Conservation (phyloP, 2,888 invertebrate species). For the Lumbricus terrestris region DNA sequence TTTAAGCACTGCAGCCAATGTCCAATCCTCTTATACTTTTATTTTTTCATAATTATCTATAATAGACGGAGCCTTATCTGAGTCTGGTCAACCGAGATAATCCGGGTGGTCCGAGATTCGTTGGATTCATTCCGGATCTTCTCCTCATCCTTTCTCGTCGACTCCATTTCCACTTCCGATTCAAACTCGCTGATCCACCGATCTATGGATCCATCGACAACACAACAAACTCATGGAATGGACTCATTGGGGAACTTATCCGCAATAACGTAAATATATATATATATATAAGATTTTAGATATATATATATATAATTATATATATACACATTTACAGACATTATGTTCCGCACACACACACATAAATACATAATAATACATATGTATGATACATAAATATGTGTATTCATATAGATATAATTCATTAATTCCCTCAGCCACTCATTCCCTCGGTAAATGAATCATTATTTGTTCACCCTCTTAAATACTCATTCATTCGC, state of each 20-base stretch:
- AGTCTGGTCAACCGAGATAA: neutral
- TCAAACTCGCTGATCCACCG: constrained; percentile 35
- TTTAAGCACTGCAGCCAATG: no score
- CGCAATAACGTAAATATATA: constrained; percentile 22
- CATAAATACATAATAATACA: no score
- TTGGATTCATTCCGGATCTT: constrained; percentile 37
- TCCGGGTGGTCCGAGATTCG: constrained; percentile 21
- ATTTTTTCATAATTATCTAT: no score
- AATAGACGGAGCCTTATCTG: constrained; percentile 10
- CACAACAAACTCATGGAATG: constrained; percentile 35
- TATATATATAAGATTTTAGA: no score
- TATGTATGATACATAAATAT: no score
- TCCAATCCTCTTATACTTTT: no score
- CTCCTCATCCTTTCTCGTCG: constrained; percentile 29
- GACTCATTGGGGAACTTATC: constrained; percentile 38
- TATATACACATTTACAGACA: no score
- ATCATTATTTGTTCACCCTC: no score
- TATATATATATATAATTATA: no score
- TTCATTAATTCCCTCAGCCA: neutral
- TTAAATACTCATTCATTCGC: neutral
- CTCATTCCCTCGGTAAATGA: neutral
- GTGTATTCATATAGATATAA: no score
- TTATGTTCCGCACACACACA: no score
- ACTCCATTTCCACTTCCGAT: constrained; percentile 35
- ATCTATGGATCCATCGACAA: constrained; percentile 31